A percentile compares a stretch with the other conserved stretches of the same genome.
Evolutionary conservation across 2,113 vertebrate genomes (phyloP).

Genomic region (Tragelaphus imberbis): DNA sequence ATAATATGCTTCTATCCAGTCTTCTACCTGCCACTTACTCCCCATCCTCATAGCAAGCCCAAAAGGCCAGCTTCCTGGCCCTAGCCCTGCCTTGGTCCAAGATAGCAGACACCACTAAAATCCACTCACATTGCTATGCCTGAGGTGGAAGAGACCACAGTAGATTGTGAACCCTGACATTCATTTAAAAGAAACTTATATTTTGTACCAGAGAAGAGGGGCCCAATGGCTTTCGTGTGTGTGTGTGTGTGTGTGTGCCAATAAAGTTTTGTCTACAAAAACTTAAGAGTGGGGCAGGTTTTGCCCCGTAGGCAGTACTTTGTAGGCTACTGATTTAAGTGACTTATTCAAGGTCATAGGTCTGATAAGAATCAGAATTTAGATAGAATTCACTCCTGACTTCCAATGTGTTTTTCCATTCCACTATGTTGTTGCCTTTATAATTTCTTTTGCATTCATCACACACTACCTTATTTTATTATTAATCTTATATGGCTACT

Average conservation of each 20-base stretch:
- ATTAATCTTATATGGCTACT: background rate
- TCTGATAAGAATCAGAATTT: background rate
- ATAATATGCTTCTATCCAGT: background rate
- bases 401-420: background rate
- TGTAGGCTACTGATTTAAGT: background rate
- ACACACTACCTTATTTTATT: background rate
- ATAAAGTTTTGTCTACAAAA: conserved; percentile 32
- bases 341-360: background rate
- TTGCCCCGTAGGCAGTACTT: background rate
- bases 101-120: background rate
- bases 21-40: background rate
- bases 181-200: background rate
- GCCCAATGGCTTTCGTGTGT: rapidly evolving
- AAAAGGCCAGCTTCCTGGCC: too few species aligned
- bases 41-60: background rate
- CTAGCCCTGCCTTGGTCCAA: background rate
- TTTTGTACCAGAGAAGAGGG: background rate
- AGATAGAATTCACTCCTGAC: background rate
- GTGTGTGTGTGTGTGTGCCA: background rate
- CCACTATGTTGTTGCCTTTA: background rate
- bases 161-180: background rate
- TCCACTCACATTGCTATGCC: background rate
- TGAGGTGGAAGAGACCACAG: background rate
- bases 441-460: background rate
- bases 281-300: background rate